Evolutionary conservation across 1,140 invertebrate genomes (phyloP), one percentile per base, ranked within the genome.

Genomic region (Bombus confusus): DNA sequence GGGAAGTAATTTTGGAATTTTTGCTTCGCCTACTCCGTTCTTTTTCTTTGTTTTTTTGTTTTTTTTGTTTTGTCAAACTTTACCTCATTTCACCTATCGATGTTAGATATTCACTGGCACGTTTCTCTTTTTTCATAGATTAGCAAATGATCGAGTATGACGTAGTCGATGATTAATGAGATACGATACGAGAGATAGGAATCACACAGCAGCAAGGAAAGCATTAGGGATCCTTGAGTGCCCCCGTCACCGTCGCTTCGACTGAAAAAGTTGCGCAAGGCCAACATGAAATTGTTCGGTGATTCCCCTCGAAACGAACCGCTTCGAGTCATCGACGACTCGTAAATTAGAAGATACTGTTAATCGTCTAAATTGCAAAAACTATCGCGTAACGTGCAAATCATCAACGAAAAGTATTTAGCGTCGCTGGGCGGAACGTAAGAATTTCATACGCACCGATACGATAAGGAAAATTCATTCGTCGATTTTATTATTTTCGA

Each of bases 41-140:
- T 47, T 47, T 0, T 15, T 13, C 4, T 13, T 12, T 10, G 1
- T 15, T 18, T 18, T 0, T 5, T 0, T 47, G 4, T 5, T 15
- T 18, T 5, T 15, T 5, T 18, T 2, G 22, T 2, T 22, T 0
- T 1, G 5, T 22, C 47, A 22, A 2, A 52, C 59, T 62, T n/a
- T 18, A 52, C 47, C 47, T 52, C 13, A 1, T 64, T 64, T 6
- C 6, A 15, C 62, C 4, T 31, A 5, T n/a, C 28, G 62, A n/a
- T 2, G 47, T 22, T 52, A 6, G 18, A 52, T 31, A 18, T 18
- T 31, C 6, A 15, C n/a, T 31, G n/a, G 5, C 15, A 31, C 13
- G 0, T 66, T 52, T 66, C 62, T 18, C n/a, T 66, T 66, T 5
- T 6, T 31, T 66, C 6, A 4, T 15, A 31, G n/a, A 31, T 31